Evolutionary conservation across 2,888 invertebrate species (phyloP), one percentile per base, ranked within the genome.

Genomic region (Pollenia amentaria): DNA sequence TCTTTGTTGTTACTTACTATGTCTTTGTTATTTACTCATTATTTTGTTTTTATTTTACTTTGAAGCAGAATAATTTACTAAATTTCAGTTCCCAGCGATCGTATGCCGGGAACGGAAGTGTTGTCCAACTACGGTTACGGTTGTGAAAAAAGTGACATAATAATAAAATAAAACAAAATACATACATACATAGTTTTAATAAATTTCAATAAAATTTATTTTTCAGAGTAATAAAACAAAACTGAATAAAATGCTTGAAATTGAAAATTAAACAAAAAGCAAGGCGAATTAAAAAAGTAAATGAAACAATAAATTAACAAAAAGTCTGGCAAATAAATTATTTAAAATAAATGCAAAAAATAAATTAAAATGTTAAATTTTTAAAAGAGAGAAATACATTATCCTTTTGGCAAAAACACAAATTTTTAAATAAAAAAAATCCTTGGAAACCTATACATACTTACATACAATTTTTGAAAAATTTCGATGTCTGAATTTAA

Each of bases 41-140:
- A 46, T 65, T 53, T 53, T 55, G 42, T 64, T 64, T 70, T 38
- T 46, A 21, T 55, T 60, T 84, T 64, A 48, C 70, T 72, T 65
- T 57, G n/a, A 42, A 72, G 60, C 81, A 77, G 51, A 69, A 73
- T 48, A 73, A 48, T 69, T 82, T 69, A 82, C 75, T 62, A 38
- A 44, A 69, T 77, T 16, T 90, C 88, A 90, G 89, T 90, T 89
- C 79, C 89, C 89, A 79, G 77, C 84, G 81, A 84, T 78, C 83
- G 77, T 73, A 75, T 53, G 88, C 79, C 87, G 88, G 84, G 89
- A 79, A 88, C 88, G 90, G 89, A 90, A 89, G 90, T 90, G 85
- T 85, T 51, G 46, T 57, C 21, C 65, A 55, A 62, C 38, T 48
- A 72, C 84, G 84, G 53, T 62, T 53, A 57, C 77, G 73, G 38